Conservation (phyloP, 1,140 invertebrate genomes). For the Chironomus striatipennis region DNA sequence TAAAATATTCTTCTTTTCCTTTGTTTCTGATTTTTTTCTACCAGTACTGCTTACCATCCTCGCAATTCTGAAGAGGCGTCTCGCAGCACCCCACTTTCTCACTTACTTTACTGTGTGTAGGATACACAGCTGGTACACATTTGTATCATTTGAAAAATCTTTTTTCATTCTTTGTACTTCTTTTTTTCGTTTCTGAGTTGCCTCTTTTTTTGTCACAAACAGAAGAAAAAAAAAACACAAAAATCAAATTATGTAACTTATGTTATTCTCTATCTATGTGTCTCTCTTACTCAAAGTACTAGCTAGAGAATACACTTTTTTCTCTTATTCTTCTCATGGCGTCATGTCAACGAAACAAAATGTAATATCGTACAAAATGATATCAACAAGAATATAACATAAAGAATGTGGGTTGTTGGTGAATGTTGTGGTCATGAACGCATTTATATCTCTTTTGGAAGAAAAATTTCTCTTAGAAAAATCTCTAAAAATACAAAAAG, state of each 20-base stretch:
- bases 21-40: neutral
- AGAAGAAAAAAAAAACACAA: conserved; percentile 15
- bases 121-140: conserved; percentile 12
- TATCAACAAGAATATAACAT: too few species aligned
- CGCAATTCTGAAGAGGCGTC: too few species aligned
- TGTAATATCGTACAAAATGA: neutral
- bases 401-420: too few species aligned
- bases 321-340: neutral
- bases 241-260: conserved; percentile 24
- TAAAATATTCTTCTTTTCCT: conserved; percentile 1
- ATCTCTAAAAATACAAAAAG: too few species aligned
- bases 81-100: neutral
- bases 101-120: neutral
- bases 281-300: neutral
- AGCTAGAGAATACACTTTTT: neutral
- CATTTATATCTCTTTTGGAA: too few species aligned
- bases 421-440: too few species aligned
- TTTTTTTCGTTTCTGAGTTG: neutral
- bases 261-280: neutral
- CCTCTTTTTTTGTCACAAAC: neutral
- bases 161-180: conserved; percentile 2
- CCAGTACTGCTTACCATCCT: too few species aligned
- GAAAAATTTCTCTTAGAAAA: too few species aligned
- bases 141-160: conserved; percentile 10
- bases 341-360: neutral